Base-by-base conservation (phyloP, 2,888 invertebrate species). In the Thyatira batis region DNA sequence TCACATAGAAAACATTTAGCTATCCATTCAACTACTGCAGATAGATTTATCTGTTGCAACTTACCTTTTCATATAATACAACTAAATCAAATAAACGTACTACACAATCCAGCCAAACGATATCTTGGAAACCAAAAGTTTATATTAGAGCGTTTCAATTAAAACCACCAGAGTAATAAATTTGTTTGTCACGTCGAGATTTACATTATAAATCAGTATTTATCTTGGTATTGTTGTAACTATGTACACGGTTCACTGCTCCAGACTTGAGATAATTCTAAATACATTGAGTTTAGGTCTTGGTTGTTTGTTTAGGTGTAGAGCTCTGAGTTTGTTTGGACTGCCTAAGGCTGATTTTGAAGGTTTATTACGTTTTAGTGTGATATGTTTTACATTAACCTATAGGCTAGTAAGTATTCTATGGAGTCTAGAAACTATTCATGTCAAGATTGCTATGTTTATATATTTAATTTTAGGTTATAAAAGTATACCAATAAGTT, bases 91-190 rank as follows among this genome's bases (percentile, higher is more conserved):
- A 30, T 11, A 2, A 30, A 30, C n/a, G 30, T 23, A 23, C 10
- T 3, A 6, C 17, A 1, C 8, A 39, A 39, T 39, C 39, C 39
- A 39, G 39, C 17, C 13, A 39, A 13, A 13, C 49, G 50, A 46
- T 48, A 48, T 52, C 17, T 52, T 45, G 45, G 46, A 57, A 46
- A 54, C 43, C 45, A 39, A 39, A 39, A 44, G 46, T 65, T 57
- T 63, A 65, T 67, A 69, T 69, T 62, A 61, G 65, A 65, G 63
- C 53, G 58, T 72, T 73, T 73, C 72, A 76, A 74, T 76, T 72
- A 72, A 70, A 60, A 44, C 52, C 46, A 63, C 61, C 58, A 55
- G 50, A 50, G 63, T 60, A 67, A 73, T 75, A 73, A 71, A 76
- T 75, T 67, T 62, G 62, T 71, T 69, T 72, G 71, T 70, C 70